Evolutionary conservation across 2,113 vertebrate genomes (phyloP).

Genomic region (Notarius lentiginosus): DNA sequence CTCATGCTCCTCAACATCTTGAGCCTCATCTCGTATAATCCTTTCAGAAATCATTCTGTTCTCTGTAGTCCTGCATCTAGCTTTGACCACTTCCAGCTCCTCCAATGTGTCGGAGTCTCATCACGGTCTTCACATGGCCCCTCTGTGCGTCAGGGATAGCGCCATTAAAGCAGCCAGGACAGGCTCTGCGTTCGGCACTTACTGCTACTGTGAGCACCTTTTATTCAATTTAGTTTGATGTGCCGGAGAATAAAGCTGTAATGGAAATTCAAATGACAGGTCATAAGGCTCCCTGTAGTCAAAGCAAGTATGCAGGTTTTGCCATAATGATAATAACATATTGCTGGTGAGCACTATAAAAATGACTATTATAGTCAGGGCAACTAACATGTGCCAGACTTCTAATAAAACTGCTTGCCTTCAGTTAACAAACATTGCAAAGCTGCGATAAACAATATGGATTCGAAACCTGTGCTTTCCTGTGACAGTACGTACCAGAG

Average conservation of each 20-base stretch:
- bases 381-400: conserved; percentile 37
- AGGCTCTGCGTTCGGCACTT: conserved; percentile 38
- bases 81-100: conserved; percentile 14
- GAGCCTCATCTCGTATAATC: conserved; percentile 19
- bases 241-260: conserved; percentile 45
- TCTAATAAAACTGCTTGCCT: conserved; percentile 33
- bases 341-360: conserved; percentile 36
- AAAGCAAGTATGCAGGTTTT: conserved; percentile 46
- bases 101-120: conserved; percentile 39
- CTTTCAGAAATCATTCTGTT: conserved; percentile 32
- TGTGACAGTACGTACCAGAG: background rate
- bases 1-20: conserved; percentile 3
- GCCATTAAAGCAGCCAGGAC: conserved; percentile 37
- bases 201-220: conserved; percentile 45
- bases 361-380: conserved; percentile 42
- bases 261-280: conserved; percentile 56
- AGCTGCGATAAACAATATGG: background rate
- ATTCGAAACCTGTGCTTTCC: background rate
- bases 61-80: conserved; percentile 32
- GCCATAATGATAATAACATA: conserved; percentile 50
- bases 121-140: conserved; percentile 43
- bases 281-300: conserved; percentile 48
- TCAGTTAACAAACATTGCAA: conserved; percentile 40
- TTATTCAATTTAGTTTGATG: conserved; percentile 53
- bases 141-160: conserved; percentile 33